Base-by-base conservation (phyloP, 2,888 invertebrate species). In the Ectemnius lituratus region DNA sequence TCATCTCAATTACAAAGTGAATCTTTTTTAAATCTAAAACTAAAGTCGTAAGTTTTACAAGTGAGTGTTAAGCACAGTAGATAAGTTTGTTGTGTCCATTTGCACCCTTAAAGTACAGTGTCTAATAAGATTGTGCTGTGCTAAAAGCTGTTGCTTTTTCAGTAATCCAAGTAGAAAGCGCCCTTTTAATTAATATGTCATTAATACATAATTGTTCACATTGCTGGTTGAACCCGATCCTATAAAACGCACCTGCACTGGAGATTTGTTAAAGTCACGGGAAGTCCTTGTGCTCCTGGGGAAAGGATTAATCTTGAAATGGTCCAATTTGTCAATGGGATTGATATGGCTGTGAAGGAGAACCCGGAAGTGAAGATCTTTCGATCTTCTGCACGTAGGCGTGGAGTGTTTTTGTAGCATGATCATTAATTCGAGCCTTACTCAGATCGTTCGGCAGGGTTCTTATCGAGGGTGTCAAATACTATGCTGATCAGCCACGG, bases 381-480 rank as follows among this genome's bases (percentile, higher is more conserved):
- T 46, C 49, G 57, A 52, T 64, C 72, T 75, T 79, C 76, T 77
- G 85, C 85, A 84, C 85, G 83, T 88, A 87, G 82, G 84, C 80
- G 84, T 87, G 87, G 82, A 16, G 16, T 81, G 86, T 90, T 85
- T 86, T 79, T 88, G 88, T 89, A 87, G 88, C 88, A 84, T 89
- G 89, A 87, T 79, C 88, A 83, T 88, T 91, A 90, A 91, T 91
- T 88, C 86, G 86, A 85, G 86, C 87, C 90, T 91, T 90, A 91
- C 90, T 90, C 89, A 91, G 90, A 90, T 91, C 90, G 88, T 91
- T 91, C 86, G 90, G 90, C 91, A 98, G 98, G 87, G 96, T 97
- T 63, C 93, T 98, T 57, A 95, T 98, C 88, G 97, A 98, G 91
- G 98, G 97, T 75, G 95, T 98, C 79, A 97, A 97, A 91, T 98